phyloP scores from a whole-genome alignment of 1,140 invertebrate genomes.

The Hyphantria cunea region DNA sequence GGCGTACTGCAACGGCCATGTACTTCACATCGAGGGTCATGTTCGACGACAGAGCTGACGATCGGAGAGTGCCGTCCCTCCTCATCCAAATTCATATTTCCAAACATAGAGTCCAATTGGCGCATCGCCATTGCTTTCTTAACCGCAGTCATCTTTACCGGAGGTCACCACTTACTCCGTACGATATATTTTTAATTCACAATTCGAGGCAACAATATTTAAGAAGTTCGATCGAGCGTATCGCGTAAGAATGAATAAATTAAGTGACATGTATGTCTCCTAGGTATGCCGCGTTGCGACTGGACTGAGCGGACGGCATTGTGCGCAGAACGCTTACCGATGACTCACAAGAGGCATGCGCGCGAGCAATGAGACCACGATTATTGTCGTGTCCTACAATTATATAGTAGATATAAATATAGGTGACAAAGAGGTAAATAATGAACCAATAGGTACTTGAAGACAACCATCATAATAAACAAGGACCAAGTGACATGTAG shows the following conservation, averaged over 20 bases:
- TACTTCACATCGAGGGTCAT: constrained; percentile 85
- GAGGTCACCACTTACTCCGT: constrained; percentile 32
- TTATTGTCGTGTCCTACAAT: constrained; percentile 69
- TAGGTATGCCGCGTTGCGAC: constrained; percentile 75
- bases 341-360: constrained; percentile 70
- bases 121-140: constrained; percentile 86
- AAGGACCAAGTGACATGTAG: constrained; percentile 50
- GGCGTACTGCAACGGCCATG: constrained; percentile 84
- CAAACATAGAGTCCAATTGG: constrained; percentile 87
- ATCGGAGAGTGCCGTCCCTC: constrained; percentile 71
- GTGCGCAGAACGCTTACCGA: constrained; percentile 65
- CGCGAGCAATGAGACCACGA: constrained; percentile 64
- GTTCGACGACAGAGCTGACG: constrained; percentile 81
- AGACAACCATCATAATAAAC: constrained; percentile 61
- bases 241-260: constrained; percentile 44
- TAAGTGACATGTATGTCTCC: constrained; percentile 72
- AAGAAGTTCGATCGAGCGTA: constrained; percentile 40
- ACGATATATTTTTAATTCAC: constrained; percentile 48
- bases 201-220: constrained; percentile 36
- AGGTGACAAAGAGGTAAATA: constrained; percentile 72
- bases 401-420: constrained; percentile 66
- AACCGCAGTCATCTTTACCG: constrained; percentile 74
- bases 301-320: constrained; percentile 73
- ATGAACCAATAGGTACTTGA: constrained; percentile 48
- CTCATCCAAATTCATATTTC: constrained; percentile 84